Conservation (phyloP, 2,888 invertebrate genomes). For the Nebria salina region DNA sequence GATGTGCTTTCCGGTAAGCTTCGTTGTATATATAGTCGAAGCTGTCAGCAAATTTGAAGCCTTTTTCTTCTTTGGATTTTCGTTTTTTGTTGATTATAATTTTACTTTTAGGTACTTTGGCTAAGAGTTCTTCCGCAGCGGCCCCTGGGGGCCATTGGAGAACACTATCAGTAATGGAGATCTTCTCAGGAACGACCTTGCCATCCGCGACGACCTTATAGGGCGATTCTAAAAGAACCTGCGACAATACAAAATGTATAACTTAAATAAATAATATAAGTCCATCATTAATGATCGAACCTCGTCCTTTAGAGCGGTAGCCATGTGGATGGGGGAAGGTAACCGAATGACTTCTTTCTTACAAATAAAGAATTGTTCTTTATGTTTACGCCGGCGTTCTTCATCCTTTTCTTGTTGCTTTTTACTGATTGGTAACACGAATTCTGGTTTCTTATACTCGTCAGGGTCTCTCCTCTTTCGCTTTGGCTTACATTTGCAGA, state of each 20-base stretch:
- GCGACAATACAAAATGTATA: not conserved
- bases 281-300: too few relatives aligned
- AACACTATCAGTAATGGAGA: slow-evolving; percentile 55
- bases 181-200: slow-evolving; percentile 55
- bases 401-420: slow-evolving; percentile 50
- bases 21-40: slow-evolving; percentile 34
- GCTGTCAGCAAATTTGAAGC: slow-evolving; percentile 25
- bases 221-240: slow-evolving; percentile 5
- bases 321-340: slow-evolving; percentile 53
- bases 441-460: slow-evolving; percentile 46
- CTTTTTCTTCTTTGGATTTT: slow-evolving; percentile 16
- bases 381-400: slow-evolving; percentile 52
- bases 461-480: slow-evolving; percentile 18
- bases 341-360: slow-evolving; percentile 54
- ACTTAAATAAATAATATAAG: not conserved
- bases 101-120: slow-evolving; percentile 59
- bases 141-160: slow-evolving; percentile 55
- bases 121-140: slow-evolving; percentile 52
- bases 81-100: slow-evolving; percentile 57
- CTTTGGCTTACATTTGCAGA: slow-evolving; percentile 29
- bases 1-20: slow-evolving; percentile 22
- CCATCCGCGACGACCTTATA: slow-evolving; percentile 48
- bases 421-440: slow-evolving; percentile 52
- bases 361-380: slow-evolving; percentile 54
- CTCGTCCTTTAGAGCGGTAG: slow-evolving; percentile 40